phyloP scores from a whole-genome alignment of 2,888 invertebrate genomes.

The Leptinotarsa peninsularis region DNA sequence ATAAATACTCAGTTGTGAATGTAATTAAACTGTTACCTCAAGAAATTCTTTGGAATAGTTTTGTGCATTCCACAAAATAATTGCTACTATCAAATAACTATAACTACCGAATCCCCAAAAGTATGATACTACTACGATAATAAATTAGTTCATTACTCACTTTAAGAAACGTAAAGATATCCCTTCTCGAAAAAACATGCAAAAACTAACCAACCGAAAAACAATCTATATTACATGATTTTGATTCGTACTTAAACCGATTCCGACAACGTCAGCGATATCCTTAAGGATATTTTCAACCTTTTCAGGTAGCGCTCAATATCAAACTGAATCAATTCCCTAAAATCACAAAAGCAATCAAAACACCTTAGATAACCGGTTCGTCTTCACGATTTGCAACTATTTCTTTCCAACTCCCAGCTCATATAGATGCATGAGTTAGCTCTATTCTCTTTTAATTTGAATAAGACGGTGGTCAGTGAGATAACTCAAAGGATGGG shows the following conservation, averaged over 20 bases:
- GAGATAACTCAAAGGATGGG: conserved; percentile 52
- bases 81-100: neutral
- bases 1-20: too few relatives aligned
- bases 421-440: conserved; percentile 49
- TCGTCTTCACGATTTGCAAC: conserved; percentile 56
- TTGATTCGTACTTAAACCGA: too few relatives aligned
- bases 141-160: conserved; percentile 8
- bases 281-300: conserved; percentile 20
- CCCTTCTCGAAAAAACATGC: conserved; percentile 6
- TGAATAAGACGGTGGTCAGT: conserved; percentile 45
- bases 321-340: conserved; percentile 57
- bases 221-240: neutral
- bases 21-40: too few relatives aligned
- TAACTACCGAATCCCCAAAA: conserved; percentile 1
- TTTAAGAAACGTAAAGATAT: conserved; percentile 1
- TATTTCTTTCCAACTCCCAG: conserved; percentile 51
- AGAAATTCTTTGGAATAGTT: too few relatives aligned
- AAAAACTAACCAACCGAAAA: conserved; percentile 1
- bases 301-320: conserved; percentile 40
- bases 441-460: conserved; percentile 49
- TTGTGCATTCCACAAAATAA: neutral
- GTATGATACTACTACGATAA: neutral
- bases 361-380: conserved; percentile 62
- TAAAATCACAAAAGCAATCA: conserved; percentile 52
- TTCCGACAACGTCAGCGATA: neutral